Conservation (phyloP, 2,888 invertebrate species). For the Ormyrus rosae region DNA sequence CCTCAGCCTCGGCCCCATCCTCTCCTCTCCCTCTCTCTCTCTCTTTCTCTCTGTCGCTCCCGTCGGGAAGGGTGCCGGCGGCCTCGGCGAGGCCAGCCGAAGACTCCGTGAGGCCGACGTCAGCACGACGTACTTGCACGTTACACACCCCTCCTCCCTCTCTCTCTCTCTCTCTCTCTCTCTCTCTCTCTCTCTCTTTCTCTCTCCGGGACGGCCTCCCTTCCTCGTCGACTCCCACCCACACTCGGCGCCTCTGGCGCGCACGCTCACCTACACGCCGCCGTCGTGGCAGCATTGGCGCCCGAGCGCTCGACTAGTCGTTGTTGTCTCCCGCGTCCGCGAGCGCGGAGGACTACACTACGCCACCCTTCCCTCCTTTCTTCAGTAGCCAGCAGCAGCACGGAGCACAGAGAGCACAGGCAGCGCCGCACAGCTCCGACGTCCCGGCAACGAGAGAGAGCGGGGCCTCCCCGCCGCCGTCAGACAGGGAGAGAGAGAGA, state of each 20-base stretch:
- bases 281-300: neutral
- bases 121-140: constrained; percentile 35
- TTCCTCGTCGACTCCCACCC: constrained; percentile 26
- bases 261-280: neutral
- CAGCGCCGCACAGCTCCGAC: constrained; percentile 14
- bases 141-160: constrained; percentile 19
- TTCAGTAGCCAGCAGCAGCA: neutral
- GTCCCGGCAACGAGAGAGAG: neutral
- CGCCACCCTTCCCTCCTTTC: constrained; percentile 58
- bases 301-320: constrained; percentile 9
- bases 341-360: constrained; percentile 18
- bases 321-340: constrained; percentile 12
- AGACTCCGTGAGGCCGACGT: constrained; percentile 45
- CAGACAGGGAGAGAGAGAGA: neutral
- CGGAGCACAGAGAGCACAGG: neutral
- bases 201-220: constrained; percentile 11
- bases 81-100: constrained; percentile 29
- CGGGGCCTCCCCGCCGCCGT: constrained; percentile 11
- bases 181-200: constrained; percentile 28
- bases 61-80: constrained; percentile 28
- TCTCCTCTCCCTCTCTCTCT: too few relatives aligned
- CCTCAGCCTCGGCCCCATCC: neutral
- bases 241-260: neutral
- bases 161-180: constrained; percentile 21
- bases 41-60: constrained; percentile 1